A percentile compares a stretch with the other conserved stretches of the same genome.
Evolutionary conservation across 2,888 invertebrate genomes (phyloP).

Genomic region (Rhagonycha lutea): DNA sequence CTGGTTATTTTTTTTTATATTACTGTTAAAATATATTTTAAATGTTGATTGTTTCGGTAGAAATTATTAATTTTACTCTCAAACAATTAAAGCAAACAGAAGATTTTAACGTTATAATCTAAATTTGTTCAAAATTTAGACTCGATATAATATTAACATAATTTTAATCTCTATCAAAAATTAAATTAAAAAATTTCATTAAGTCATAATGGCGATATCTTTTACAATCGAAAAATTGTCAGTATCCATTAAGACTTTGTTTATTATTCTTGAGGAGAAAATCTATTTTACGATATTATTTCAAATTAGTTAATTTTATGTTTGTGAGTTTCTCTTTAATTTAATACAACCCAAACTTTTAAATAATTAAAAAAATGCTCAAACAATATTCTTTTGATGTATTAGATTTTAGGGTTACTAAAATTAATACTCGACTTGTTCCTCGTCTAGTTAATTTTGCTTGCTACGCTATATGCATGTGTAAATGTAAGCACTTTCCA

Average conservation of each 20-base stretch:
- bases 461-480: not conserved
- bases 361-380: not conserved
- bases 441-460: not conserved
- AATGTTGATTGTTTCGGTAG: not conserved
- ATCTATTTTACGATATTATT: too few relatives aligned
- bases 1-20: slow-evolving; percentile 50
- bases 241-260: not conserved
- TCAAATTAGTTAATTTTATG: not conserved
- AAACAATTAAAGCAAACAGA: not conserved
- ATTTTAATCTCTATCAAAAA: not conserved
- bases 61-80: not conserved
- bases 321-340: not conserved
- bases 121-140: not conserved
- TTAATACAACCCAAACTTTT: not conserved
- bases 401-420: not conserved
- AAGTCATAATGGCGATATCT: not conserved
- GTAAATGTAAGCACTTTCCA: not conserved
- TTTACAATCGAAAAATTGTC: not conserved
- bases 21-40: not conserved
- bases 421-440: not conserved
- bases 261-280: not conserved
- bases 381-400: not conserved
- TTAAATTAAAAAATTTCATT: not conserved
- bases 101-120: not conserved
- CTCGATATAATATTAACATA: not conserved